phyloP scores from a whole-genome alignment of 2,888 invertebrate genomes.

The Rotaria sp. region DNA sequence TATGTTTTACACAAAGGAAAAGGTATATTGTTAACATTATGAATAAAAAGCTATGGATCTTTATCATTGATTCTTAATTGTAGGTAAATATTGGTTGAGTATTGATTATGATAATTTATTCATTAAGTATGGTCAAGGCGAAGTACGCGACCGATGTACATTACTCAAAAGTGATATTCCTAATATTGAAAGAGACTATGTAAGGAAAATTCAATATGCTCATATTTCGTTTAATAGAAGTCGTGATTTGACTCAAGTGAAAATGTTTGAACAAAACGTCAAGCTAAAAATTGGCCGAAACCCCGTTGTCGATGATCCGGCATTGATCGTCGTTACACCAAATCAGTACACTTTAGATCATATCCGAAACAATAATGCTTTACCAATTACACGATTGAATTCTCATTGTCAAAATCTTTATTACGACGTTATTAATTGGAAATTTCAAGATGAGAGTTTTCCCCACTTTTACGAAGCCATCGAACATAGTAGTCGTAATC shows the following conservation, averaged over 20 bases:
- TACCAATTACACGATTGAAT: background rate
- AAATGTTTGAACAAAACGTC: background rate
- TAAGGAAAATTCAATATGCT: background rate
- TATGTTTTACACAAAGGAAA: background rate
- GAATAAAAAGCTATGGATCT: no score
- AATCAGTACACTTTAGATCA: background rate
- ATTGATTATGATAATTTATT: background rate
- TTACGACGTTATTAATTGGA: background rate
- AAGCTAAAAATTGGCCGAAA: background rate
- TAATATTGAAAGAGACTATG: background rate
- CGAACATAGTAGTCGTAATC: background rate
- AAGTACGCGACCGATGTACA: background rate
- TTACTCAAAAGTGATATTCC: background rate
- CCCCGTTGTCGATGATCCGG: background rate
- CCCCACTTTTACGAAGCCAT: background rate
- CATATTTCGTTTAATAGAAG: background rate
- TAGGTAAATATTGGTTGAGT: background rate
- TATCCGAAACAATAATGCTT: background rate
- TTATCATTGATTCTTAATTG: background rate
- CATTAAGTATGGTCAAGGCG: background rate
- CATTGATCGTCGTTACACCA: background rate
- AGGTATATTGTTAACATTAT: background rate
- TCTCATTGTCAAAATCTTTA: background rate
- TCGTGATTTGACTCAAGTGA: background rate
- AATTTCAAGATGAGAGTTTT: background rate